These are phyloP conservation scores for Epinotia demarniana DNA, from an alignment of 2,888 invertebrate species.

Conservation along the genomic window DNA sequence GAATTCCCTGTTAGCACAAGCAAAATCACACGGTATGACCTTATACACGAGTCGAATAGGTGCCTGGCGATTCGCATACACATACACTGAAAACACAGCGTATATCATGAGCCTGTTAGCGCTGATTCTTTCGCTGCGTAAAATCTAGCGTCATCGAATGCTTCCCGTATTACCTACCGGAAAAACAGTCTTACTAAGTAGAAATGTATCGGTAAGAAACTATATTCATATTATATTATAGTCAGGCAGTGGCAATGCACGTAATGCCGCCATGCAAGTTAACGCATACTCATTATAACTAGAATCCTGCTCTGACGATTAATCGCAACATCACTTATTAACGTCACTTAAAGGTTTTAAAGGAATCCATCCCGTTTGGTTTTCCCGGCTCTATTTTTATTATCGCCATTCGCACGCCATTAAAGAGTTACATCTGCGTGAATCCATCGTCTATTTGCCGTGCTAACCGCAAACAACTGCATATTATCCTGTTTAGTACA, in stretches of 20 bases:
- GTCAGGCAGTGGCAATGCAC: constrained; percentile 4
- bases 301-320: constrained; percentile 8
- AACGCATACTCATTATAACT: constrained; percentile 10
- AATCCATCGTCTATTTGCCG: constrained; percentile 39
- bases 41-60: too few species aligned
- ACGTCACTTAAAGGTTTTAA: constrained; percentile 25
- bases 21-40: too few species aligned
- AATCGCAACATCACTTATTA: constrained; percentile 23
- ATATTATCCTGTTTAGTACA: constrained; percentile 35
- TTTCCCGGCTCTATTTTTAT: constrained; percentile 35
- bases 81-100: too few species aligned
- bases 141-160: too few species aligned
- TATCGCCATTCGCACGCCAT: constrained; percentile 18
- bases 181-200: too few species aligned
- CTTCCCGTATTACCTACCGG: too few species aligned
- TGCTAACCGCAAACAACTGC: constrained; percentile 36
- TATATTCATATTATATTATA: background rate
- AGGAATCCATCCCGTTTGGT: constrained; percentile 11
- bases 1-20: too few species aligned
- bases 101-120: too few species aligned
- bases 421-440: constrained; percentile 37
- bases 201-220: background rate
- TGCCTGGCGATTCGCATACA: too few species aligned
- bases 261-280: constrained; percentile 12
- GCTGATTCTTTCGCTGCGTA: too few species aligned